Conservation (phyloP, 1,140 invertebrate species). For the Drosophila burlai region DNA sequence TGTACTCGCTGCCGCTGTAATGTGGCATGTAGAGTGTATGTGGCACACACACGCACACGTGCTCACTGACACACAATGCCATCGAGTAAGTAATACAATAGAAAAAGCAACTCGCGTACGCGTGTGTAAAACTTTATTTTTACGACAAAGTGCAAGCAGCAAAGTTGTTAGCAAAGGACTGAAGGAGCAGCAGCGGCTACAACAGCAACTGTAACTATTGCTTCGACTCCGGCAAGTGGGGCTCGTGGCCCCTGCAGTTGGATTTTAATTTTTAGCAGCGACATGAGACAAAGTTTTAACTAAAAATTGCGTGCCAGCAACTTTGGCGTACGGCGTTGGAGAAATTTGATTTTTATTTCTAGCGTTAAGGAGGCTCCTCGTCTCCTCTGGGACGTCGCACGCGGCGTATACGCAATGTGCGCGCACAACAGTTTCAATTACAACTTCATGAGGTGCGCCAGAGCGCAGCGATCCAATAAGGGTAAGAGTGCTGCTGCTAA, state of each 20-base stretch:
- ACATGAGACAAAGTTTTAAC: conserved; percentile 75
- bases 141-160: conserved; percentile 79
- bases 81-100: conserved; percentile 71
- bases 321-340: conserved; percentile 43
- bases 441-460: conserved; percentile 38
- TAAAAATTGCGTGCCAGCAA: conserved; percentile 63
- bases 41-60: conserved; percentile 33
- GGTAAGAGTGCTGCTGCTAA: not conserved
- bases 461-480: conserved; percentile 28
- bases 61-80: conserved; percentile 34
- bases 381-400: conserved; percentile 41
- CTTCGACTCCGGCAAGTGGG: conserved; percentile 3
- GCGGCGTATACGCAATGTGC: conserved; percentile 70
- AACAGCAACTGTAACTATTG: conserved; percentile 24
- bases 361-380: conserved; percentile 4
- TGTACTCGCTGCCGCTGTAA: conserved; percentile 59
- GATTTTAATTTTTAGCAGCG: conserved; percentile 77
- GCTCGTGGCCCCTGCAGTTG: conserved; percentile 50
- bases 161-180: conserved; percentile 77
- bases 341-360: conserved; percentile 77
- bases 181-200: conserved; percentile 38
- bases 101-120: conserved; percentile 74
- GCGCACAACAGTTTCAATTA: conserved; percentile 67
- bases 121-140: conserved; percentile 82
- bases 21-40: conserved; percentile 56